Conservation (phyloP, 1,140 invertebrate genomes). For the Hypothenemus hampei region DNA sequence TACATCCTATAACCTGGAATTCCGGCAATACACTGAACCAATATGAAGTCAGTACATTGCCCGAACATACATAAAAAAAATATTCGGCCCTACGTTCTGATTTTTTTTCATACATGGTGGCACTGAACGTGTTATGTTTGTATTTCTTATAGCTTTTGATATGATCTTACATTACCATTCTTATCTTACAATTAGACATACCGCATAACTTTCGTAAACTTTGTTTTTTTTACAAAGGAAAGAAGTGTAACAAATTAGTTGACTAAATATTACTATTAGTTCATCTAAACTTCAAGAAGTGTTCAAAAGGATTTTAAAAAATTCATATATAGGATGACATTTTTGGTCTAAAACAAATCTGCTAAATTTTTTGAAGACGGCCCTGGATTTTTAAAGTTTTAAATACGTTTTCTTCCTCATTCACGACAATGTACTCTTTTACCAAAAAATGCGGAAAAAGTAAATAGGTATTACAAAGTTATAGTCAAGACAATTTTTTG, state of each 20-base stretch:
- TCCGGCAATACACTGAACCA: no score
- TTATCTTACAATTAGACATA: no score
- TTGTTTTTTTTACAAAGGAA: neutral
- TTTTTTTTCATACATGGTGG: no score
- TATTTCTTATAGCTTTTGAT: no score
- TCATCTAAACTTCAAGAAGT: neutral
- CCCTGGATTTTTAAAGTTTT: neutral
- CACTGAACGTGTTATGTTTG: no score
- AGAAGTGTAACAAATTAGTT: neutral
- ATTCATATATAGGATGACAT: no score
- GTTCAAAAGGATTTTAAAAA: neutral
- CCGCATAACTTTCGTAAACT: neutral
- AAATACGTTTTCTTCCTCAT: neutral
- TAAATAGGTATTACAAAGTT: no score
- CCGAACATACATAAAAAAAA: no score
- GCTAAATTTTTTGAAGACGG: neutral
- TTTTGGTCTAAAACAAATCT: neutral
- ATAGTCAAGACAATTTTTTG: neutral
- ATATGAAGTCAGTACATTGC: no score
- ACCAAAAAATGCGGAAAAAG: neutral
- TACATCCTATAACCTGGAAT: no score
- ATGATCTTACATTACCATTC: no score
- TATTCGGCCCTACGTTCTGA: no score
- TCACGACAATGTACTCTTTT: neutral
- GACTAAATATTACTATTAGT: neutral